Percentiles rank a stretch among this genome's conserved stretches.
Conservation (phyloP, 2,888 invertebrate genomes). For the Polylopha cassiicola region DNA sequence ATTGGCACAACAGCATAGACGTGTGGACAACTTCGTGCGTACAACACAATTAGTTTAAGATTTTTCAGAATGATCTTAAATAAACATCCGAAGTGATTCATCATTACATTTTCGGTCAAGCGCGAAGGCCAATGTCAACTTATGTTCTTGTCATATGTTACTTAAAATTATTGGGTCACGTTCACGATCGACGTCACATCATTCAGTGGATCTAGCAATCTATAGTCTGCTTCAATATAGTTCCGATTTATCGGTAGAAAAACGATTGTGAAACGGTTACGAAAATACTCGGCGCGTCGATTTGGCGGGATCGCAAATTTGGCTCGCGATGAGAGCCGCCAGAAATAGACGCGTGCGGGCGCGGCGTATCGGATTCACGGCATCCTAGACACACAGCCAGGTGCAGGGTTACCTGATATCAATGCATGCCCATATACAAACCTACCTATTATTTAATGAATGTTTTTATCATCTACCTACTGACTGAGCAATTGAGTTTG, state of each 20-base stretch:
- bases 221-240: background rate
- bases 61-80: no score
- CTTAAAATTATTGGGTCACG: no score
- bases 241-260: slow-evolving; percentile 36
- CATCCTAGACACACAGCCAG: slow-evolving; percentile 49
- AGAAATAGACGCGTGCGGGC: slow-evolving; percentile 63
- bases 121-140: slow-evolving; percentile 67
- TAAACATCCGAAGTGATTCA: no score
- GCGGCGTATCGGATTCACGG: slow-evolving; percentile 72
- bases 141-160: slow-evolving; percentile 44
- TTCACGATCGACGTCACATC: no score
- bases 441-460: no score
- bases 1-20: no score
- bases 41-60: no score
- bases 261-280: slow-evolving; percentile 67
- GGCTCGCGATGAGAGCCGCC: slow-evolving; percentile 64
- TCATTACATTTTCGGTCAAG: slow-evolving; percentile 45
- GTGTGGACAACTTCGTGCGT: no score
- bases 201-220: no score
- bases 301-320: slow-evolving; percentile 75
- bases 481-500: no score
- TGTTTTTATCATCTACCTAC: no score
- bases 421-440: background rate
- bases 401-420: slow-evolving; percentile 21
- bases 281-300: slow-evolving; percentile 70